Base-by-base conservation (phyloP, 2,797 vertebrate genomes). In the Channallabes apus region DNA sequence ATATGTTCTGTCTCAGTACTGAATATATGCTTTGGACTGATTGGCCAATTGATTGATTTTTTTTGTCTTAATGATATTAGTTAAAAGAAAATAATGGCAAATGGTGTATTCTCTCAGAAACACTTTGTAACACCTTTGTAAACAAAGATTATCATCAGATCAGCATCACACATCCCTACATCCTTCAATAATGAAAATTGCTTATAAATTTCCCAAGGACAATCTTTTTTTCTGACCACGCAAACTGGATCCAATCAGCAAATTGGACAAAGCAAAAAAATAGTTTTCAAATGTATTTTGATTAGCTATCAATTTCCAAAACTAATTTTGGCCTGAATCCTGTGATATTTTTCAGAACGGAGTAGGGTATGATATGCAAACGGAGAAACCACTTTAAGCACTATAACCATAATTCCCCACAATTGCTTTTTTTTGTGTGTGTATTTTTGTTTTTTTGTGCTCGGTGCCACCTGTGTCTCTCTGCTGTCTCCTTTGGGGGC, bases 401-500 rank as follows among this genome's bases (percentile, higher is more conserved):
- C 12, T 38, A 38, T n/a, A 62, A 15, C 4, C 24, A 27, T 38
- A 5, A 35, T 35, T 29, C 7, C 17, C 8, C 22, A n/a, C 8
- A 9, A 41, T 6, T 62, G 58, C 56, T 51, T 6, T 12, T 38
- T 41, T 64, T 46, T 51, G 14, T n/a, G 46, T 72, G 67, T 62
- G 78, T 75, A 61, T 86, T 9, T 59, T 58, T 59, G 54, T 59
- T 54, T 59, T 77, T 78, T 82, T 87, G 82, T 86, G 76, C 85
- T 86, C 84, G 67, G 76, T 87, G 80, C 75, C 88, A 88, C 88
- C 86, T 88, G 87, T 86, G 87, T 86, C 80, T 87, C 83, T 59
- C 80, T 82, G 41, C 86, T 61, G 6, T 58, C 65, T 80, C 81
- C 82, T 86, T 65, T 78, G 46, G 85, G 58, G 85, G 85, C 32